These are phyloP conservation scores for Porphyrio hochstetteri DNA, from an alignment of 2,113 vertebrate species.

Conservation along the genomic window DNA sequence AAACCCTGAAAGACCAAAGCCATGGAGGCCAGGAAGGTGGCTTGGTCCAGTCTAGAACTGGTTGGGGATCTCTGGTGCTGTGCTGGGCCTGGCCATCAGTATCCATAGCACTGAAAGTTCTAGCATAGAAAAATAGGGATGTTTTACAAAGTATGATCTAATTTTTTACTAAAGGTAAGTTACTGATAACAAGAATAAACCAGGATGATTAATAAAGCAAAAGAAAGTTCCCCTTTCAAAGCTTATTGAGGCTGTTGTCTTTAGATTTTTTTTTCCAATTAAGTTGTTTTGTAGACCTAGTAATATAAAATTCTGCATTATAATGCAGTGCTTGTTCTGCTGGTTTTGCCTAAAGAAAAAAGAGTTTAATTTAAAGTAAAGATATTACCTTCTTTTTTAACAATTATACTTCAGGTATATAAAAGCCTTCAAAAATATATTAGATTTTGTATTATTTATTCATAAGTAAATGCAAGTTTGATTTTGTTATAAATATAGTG, in stretches of 20 bases:
- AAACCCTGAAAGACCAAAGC: neutral
- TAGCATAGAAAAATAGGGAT: neutral
- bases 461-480: neutral
- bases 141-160: neutral
- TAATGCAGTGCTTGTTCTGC: neutral
- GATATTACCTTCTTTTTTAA: neutral
- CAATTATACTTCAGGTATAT: neutral
- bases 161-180: neutral
- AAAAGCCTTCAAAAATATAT: neutral
- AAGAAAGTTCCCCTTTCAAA: neutral
- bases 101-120: neutral
- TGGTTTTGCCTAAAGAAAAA: neutral
- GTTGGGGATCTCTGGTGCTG: neutral
- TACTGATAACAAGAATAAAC: neutral
- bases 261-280: neutral
- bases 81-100: neutral
- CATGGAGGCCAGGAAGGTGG: too few relatives aligned
- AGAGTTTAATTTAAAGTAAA: neutral
- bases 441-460: neutral
- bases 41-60: neutral
- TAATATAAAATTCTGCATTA: neutral
- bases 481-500: neutral
- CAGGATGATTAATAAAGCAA: neutral
- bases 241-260: neutral
- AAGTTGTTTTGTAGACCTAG: neutral